Percentiles rank a stretch among this genome's conserved stretches.
These are phyloP conservation scores for Molorchus minor DNA, from an alignment of 2,888 invertebrate species.

Conservation along the genomic window DNA sequence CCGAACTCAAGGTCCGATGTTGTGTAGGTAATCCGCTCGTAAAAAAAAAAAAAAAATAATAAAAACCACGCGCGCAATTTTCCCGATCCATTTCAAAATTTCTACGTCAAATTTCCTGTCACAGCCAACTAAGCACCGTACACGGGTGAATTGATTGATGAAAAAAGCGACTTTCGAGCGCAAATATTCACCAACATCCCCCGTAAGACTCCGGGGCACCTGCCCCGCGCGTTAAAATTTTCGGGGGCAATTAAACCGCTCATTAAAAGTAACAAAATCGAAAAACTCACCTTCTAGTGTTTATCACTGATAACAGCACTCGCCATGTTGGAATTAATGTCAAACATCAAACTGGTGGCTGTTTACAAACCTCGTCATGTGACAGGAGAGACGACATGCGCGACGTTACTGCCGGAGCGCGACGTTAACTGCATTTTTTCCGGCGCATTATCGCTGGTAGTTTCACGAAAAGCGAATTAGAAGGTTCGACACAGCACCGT, in stretches of 20 bases:
- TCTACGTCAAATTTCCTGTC: conserved; percentile 8
- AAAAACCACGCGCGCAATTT: not conserved
- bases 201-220: not conserved
- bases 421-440: conserved; percentile 16
- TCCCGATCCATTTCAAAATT: conserved; percentile 7
- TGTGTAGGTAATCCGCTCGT: not conserved
- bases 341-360: conserved; percentile 50
- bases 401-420: conserved; percentile 25
- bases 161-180: conserved; percentile 2
- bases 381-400: conserved; percentile 43
- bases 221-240: not conserved
- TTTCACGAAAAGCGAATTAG: conserved; percentile 4
- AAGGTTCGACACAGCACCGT: not conserved
- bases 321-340: conserved; percentile 55
- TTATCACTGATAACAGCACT: conserved; percentile 53
- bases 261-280: conserved; percentile 28
- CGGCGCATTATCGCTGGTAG: not conserved
- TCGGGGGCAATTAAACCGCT: conserved; percentile 5
- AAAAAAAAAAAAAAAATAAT: not conserved
- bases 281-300: conserved; percentile 51
- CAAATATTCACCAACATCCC: not conserved
- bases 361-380: conserved; percentile 51
- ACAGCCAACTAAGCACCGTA: conserved; percentile 38
- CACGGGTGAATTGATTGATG: conserved; percentile 40
- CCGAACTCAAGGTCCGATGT: not conserved